Percentiles rank a stretch among this genome's conserved stretches.
Conservation (phyloP, 2,888 invertebrate genomes). For the Sphaeridia pumilis region DNA sequence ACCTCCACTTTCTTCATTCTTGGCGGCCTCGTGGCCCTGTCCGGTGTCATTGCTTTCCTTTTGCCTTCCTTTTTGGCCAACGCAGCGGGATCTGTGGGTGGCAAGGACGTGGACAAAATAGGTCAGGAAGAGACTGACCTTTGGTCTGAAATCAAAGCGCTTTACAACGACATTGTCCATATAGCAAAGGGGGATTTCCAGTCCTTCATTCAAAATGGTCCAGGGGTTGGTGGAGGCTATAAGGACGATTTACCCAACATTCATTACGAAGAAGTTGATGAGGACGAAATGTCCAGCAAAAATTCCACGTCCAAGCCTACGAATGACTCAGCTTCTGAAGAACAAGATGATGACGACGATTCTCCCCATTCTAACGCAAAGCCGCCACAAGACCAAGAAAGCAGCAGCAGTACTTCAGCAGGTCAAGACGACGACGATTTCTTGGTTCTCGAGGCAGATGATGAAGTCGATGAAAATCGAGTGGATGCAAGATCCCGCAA, state of each 20-base stretch:
- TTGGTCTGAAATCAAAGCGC: conserved; percentile 34
- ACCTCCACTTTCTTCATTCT: conserved; percentile 30
- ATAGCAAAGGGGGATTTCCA: conserved; percentile 29
- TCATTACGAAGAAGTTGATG: conserved; percentile 18
- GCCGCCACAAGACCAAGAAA: no score
- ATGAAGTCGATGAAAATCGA: neutral
- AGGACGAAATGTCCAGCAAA: neutral
- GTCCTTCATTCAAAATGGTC: conserved; percentile 10
- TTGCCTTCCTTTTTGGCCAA: conserved; percentile 23
- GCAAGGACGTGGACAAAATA: conserved; percentile 25
- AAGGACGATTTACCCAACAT: conserved; percentile 13
- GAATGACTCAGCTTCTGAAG: neutral
- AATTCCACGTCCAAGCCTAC: neutral
- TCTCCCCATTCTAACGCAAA: neutral
- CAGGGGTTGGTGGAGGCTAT: conserved; percentile 18
- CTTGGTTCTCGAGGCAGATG: neutral
- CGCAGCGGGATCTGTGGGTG: conserved; percentile 7
- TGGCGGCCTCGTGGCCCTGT: conserved; percentile 31
- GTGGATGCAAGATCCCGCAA: neutral
- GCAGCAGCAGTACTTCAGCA: no score
- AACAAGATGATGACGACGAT: neutral
- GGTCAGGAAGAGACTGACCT: conserved; percentile 21
- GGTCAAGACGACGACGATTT: conserved; percentile 2
- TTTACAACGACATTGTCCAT: conserved; percentile 30
- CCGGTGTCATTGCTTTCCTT: conserved; percentile 29